phyloP scores from a whole-genome alignment of 92 coral and sea anemone genomes.

The Pocillopora meandrina region DNA sequence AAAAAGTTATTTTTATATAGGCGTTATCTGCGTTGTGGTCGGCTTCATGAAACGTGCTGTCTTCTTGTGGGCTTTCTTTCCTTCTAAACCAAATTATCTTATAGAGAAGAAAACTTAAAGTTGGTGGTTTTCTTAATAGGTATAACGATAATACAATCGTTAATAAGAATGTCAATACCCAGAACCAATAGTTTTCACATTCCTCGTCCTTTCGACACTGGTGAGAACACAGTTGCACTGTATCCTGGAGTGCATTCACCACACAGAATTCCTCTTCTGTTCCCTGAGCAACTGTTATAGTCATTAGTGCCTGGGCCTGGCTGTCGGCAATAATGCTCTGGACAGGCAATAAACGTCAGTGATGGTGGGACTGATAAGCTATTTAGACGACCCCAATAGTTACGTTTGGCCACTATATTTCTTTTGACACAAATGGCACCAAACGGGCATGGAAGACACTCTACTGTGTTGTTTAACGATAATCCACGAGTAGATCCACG shows the following conservation, averaged over 20 bases:
- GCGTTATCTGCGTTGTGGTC: neutral
- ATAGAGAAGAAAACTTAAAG: conserved; percentile 35
- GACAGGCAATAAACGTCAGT: conserved; percentile 58
- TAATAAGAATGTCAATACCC: neutral
- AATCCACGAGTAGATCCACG: conserved; percentile 50
- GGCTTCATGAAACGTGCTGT: neutral
- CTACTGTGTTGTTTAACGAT: neutral
- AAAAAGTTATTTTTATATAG: conserved; percentile 42
- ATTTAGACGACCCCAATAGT: conserved; percentile 68
- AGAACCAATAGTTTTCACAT: conserved; percentile 1
- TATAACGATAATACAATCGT: conserved; percentile 40
- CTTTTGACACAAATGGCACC: conserved; percentile 59
- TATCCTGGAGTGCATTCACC: conserved; percentile 54
- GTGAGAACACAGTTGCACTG: conserved; percentile 39
- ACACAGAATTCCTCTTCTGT: conserved; percentile 57
- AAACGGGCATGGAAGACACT: conserved; percentile 59
- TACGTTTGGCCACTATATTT: conserved; percentile 66
- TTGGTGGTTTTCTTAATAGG: conserved; percentile 63
- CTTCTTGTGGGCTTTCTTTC: neutral
- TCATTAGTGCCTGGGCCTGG: neutral
- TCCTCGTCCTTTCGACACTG: conserved; percentile 11
- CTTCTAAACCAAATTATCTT: conserved; percentile 60
- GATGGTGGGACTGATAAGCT: conserved; percentile 11
- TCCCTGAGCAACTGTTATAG: conserved; percentile 57
- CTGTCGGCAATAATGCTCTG: conserved; percentile 56